phyloP scores from a whole-genome alignment of 2,888 invertebrate genomes.

The Ecdyonurus torrentis region DNA sequence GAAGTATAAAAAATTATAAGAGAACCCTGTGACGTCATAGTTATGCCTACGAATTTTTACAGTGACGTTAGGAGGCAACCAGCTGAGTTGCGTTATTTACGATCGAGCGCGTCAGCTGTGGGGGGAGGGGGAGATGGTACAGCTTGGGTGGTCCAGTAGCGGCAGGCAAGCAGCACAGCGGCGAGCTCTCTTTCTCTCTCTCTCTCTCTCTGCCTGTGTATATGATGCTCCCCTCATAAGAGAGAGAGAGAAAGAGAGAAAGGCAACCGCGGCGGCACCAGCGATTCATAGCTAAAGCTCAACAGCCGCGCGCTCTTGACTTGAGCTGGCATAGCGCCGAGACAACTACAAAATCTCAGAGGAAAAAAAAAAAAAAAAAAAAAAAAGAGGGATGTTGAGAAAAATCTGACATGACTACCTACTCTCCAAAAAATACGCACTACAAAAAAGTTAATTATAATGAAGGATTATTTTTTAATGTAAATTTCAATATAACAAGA shows the following conservation, averaged over 20 bases:
- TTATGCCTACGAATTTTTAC: background rate
- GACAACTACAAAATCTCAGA: background rate
- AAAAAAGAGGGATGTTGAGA: background rate
- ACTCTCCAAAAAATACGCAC: too few species aligned
- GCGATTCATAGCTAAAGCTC: background rate
- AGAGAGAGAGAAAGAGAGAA: too few species aligned
- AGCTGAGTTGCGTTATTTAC: background rate
- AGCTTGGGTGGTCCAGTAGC: background rate
- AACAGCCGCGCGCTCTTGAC: background rate
- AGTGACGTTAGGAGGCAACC: background rate
- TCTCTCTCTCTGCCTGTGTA: too few species aligned
- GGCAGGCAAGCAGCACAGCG: background rate
- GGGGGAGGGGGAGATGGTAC: background rate
- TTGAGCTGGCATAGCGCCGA: background rate
- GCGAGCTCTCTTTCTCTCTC: background rate
- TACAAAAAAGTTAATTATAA: too few species aligned
- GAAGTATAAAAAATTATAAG: too few species aligned
- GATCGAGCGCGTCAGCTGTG: background rate
- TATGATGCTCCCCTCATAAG: background rate
- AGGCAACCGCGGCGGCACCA: background rate
- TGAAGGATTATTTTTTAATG: too few species aligned
- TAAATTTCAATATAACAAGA: too few species aligned
- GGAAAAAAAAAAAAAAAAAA: background rate
- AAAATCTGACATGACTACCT: background rate
- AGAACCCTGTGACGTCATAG: background rate